Percentiles rank a stretch among this genome's conserved stretches.
Evolutionary conservation across 2,888 invertebrate species (phyloP).

Genomic region (Aromia moschata): DNA sequence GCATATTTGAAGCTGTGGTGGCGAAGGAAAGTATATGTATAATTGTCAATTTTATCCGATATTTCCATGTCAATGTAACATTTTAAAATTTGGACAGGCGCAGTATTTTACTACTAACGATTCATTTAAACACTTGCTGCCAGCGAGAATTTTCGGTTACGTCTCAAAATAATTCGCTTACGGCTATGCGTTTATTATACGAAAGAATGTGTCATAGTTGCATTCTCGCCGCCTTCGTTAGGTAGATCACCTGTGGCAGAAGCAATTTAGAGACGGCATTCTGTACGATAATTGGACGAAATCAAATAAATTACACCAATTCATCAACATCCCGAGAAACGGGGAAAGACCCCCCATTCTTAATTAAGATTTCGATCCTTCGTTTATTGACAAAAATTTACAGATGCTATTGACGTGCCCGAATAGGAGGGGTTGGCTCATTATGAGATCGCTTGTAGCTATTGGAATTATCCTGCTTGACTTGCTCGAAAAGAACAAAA

Average conservation of each 20-base stretch:
- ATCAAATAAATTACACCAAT: conserved; percentile 26
- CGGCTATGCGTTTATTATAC: background rate
- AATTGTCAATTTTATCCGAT: too few species aligned
- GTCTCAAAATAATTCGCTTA: background rate
- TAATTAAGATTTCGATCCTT: conserved; percentile 22
- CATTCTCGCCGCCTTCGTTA: background rate
- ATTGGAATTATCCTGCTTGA: background rate
- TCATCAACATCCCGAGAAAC: conserved; percentile 18
- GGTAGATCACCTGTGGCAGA: conserved; percentile 20
- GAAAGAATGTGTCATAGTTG: background rate
- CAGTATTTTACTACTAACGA: conserved; percentile 33
- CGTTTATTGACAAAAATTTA: conserved; percentile 14
- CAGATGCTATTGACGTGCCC: conserved; percentile 16
- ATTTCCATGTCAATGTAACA: too few species aligned
- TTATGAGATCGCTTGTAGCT: background rate
- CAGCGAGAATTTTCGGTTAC: background rate
- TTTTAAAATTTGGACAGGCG: too few species aligned
- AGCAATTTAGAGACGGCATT: conserved; percentile 21
- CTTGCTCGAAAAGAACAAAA: too few species aligned
- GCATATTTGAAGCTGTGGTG: too few species aligned
- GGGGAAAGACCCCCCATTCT: conserved; percentile 10
- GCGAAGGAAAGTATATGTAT: too few species aligned
- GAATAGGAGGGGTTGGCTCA: background rate
- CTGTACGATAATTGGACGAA: conserved; percentile 20
- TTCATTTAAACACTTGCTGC: conserved; percentile 27